phyloP scores from a whole-genome alignment of 2,113 vertebrate species.

The Lepus americanus region DNA sequence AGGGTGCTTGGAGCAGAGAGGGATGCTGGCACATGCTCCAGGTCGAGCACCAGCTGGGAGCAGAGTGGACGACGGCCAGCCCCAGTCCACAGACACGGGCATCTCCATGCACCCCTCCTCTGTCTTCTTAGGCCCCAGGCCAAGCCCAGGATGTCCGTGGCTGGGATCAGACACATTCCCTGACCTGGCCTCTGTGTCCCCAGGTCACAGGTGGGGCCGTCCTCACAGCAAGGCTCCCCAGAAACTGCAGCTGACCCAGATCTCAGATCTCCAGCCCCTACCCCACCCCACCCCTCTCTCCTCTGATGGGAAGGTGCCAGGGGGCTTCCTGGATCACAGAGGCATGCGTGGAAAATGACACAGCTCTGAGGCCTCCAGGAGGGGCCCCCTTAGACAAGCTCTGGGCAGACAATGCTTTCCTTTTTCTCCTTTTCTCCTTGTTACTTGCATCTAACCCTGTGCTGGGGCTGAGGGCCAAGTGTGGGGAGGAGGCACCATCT shows the following conservation, averaged over 20 bases:
- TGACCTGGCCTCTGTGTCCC: not conserved
- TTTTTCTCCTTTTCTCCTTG: not conserved
- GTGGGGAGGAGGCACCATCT: constrained; percentile 67
- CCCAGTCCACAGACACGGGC: not conserved
- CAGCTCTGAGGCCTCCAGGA: not conserved
- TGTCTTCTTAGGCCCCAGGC: not conserved
- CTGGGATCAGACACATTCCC: not conserved
- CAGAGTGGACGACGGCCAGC: not conserved
- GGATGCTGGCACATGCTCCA: not conserved
- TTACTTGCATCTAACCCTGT: constrained; percentile 57
- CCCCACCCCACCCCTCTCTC: not conserved
- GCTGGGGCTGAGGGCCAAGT: not conserved
- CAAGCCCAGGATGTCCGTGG: not conserved
- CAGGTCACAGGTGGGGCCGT: not conserved
- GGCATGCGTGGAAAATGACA: not conserved
- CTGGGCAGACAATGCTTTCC: not conserved
- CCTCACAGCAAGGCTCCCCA: not conserved
- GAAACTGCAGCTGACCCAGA: not conserved
- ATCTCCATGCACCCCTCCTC: not conserved
- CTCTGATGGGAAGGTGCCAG: not conserved
- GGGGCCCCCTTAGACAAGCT: not conserved
- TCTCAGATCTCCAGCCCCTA: not conserved
- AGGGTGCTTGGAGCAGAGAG: not conserved
- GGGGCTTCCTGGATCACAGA: not conserved
- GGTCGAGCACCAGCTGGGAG: constrained; percentile 23